These are phyloP conservation scores for Ennomos fuscantarius DNA, from an alignment of 2,888 invertebrate genomes.

Conservation along the genomic window DNA sequence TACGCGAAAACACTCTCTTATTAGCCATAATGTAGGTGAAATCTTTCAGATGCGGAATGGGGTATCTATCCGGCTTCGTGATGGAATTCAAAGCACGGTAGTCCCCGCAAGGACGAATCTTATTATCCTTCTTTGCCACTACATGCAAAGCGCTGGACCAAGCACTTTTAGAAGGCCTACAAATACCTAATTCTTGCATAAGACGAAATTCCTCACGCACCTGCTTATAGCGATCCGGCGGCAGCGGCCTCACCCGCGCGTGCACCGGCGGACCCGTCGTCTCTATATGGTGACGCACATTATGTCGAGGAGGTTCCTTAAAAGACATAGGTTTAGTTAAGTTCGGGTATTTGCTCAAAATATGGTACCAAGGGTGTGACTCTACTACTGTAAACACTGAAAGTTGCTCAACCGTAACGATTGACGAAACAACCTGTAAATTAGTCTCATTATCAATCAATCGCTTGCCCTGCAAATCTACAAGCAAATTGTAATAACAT, in stretches of 20 bases:
- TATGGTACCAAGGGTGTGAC: slow-evolving; percentile 23
- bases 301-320: slow-evolving; percentile 30
- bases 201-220: slow-evolving; percentile 51
- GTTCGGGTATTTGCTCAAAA: slow-evolving; percentile 30
- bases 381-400: slow-evolving; percentile 10
- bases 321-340: slow-evolving; percentile 38
- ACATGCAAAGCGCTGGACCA: slow-evolving; percentile 55
- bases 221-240: slow-evolving; percentile 48
- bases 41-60: slow-evolving; percentile 19
- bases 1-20: slow-evolving; percentile 9
- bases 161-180: slow-evolving; percentile 58
- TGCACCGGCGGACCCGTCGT: slow-evolving; percentile 54
- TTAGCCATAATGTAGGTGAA: slow-evolving; percentile 3
- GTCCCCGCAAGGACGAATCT: slow-evolving; percentile 24
- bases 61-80: slow-evolving; percentile 9
- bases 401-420: slow-evolving; percentile 12
- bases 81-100: slow-evolving; percentile 2
- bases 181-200: slow-evolving; percentile 53
- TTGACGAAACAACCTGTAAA: slow-evolving; percentile 17
- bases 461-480: slow-evolving; percentile 33
- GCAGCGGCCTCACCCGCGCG: slow-evolving; percentile 50
- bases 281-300: slow-evolving; percentile 46
- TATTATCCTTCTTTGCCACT: slow-evolving; percentile 36
- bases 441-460: slow-evolving; percentile 36
- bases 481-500: slow-evolving; percentile 31